Evolutionary conservation across 1,140 invertebrate genomes (phyloP).

Genomic region (Megathymus violae): DNA sequence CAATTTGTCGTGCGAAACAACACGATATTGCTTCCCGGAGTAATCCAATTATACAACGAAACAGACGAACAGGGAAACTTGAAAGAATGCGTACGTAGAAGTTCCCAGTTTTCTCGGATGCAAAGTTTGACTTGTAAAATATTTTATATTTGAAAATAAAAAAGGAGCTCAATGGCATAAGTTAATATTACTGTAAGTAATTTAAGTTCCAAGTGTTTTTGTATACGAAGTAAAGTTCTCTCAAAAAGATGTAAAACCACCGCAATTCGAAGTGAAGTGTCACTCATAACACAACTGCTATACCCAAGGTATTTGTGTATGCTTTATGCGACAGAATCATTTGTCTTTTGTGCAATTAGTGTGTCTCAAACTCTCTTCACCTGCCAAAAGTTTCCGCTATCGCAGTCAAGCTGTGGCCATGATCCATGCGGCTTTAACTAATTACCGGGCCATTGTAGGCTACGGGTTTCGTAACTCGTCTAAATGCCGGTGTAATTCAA

Average conservation of each 20-base stretch:
- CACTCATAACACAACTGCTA: neutral
- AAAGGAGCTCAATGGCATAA: neutral
- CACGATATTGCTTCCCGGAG: conserved; percentile 51
- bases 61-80: conserved; percentile 42
- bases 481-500: no score
- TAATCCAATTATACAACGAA: conserved; percentile 52
- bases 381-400: no score
- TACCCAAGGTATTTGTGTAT: no score
- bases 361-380: no score
- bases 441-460: no score
- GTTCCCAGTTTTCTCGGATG: neutral
- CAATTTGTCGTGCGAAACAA: conserved; percentile 51
- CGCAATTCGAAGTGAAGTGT: neutral
- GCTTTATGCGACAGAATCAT: no score
- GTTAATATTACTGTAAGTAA: conserved; percentile 1
- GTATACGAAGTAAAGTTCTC: neutral
- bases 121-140: conserved; percentile 1
- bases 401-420: no score
- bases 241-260: neutral
- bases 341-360: no score
- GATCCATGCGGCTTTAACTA: no score
- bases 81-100: conserved; percentile 11
- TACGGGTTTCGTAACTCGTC: no score
- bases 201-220: neutral
- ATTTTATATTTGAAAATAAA: conserved; percentile 3